Conservation (phyloP, 2,113 vertebrate genomes). For the Theristicus caerulescens region DNA sequence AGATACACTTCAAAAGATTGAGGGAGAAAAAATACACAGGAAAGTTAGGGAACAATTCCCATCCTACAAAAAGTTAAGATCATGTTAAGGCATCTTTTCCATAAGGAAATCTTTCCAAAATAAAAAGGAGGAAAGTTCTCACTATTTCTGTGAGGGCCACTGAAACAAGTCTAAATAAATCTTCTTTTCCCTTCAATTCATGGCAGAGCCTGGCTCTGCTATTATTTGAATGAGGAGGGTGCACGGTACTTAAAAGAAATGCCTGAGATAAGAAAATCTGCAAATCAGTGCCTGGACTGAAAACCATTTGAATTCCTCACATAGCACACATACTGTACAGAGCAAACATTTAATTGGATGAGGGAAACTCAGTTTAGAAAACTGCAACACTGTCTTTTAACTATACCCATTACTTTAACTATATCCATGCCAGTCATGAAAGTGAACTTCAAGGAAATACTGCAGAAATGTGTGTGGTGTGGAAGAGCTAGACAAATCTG, state of each 20-base stretch:
- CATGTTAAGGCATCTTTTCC: background rate
- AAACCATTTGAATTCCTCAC: background rate
- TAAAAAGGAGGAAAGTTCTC: background rate
- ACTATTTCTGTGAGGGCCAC: background rate
- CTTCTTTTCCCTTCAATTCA: background rate
- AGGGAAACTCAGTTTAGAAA: background rate
- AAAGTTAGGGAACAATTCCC: background rate
- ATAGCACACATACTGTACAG: background rate
- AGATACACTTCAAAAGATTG: background rate
- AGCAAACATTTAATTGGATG: background rate
- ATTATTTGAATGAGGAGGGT: background rate
- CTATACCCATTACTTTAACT: background rate
- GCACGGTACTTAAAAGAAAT: background rate
- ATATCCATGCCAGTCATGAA: background rate
- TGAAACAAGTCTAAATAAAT: background rate
- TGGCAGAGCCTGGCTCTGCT: background rate
- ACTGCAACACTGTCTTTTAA: background rate
- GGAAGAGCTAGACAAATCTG: background rate
- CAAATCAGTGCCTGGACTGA: background rate
- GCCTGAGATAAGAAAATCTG: background rate
- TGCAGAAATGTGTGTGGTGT: background rate
- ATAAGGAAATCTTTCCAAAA: background rate
- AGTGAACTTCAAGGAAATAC: background rate
- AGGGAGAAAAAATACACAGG: background rate
- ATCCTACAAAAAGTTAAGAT: background rate